A percentile compares a stretch with the other conserved stretches of the same genome.
Evolutionary conservation across 2,113 vertebrate genomes (phyloP).

Genomic region (Thinocorus orbignyianus): DNA sequence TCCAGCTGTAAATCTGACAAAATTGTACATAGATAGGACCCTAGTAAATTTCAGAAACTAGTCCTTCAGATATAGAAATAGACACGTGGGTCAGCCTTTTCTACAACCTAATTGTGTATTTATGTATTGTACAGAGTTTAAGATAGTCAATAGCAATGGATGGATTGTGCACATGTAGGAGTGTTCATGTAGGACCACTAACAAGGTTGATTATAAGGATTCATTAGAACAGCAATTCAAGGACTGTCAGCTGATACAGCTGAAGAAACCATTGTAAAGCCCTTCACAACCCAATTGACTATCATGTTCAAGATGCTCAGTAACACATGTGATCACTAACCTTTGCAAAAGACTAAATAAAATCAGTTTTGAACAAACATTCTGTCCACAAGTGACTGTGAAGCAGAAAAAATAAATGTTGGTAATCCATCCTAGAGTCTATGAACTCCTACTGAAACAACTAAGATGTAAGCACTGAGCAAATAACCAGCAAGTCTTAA

Average conservation of each 20-base stretch:
- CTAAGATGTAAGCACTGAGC: background rate
- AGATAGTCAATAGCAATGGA: background rate
- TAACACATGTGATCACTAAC: background rate
- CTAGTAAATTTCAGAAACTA: background rate
- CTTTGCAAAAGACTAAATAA: background rate
- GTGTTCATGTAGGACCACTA: rapidly evolving
- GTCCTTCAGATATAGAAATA: background rate
- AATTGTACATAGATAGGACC: background rate
- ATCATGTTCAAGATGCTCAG: background rate
- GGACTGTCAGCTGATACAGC: background rate
- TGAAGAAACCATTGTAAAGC: background rate
- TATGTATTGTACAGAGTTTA: background rate
- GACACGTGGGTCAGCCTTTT: background rate
- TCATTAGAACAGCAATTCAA: background rate
- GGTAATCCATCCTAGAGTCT: background rate
- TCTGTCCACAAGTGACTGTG: background rate
- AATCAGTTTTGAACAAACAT: background rate
- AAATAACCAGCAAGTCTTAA: background rate
- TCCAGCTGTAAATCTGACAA: background rate
- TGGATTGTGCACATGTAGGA: background rate
- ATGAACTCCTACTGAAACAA: background rate
- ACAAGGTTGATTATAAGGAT: background rate
- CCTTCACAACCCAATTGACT: background rate
- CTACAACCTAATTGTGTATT: background rate
- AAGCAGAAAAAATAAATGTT: background rate